Evolutionary conservation across 2,888 invertebrate species (phyloP).

Genomic region (Azorinus chamasolen): DNA sequence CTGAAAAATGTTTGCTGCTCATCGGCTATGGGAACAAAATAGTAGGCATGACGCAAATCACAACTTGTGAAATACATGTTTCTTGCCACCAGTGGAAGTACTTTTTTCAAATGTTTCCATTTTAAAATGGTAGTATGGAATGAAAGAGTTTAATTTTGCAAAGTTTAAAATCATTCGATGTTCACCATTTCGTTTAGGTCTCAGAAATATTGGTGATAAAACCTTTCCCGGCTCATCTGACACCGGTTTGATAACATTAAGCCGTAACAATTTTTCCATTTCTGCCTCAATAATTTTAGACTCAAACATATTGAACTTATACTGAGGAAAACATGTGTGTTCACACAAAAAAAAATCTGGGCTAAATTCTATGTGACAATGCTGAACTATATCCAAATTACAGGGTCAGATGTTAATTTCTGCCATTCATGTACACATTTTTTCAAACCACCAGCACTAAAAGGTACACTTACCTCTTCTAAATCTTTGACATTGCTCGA

Average conservation of each 20-base stretch:
- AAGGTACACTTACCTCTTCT: too few relatives aligned
- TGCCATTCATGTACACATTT: too few relatives aligned
- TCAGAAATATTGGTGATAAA: constrained; percentile 42
- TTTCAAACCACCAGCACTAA: too few relatives aligned
- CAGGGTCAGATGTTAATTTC: too few relatives aligned
- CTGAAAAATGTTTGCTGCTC: constrained; percentile 24
- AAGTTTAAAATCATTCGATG: constrained; percentile 41
- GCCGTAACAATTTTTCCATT: constrained; percentile 23
- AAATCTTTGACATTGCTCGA: too few relatives aligned
- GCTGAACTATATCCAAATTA: too few relatives aligned
- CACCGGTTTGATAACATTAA: constrained; percentile 16
- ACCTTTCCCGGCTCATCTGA: constrained; percentile 17
- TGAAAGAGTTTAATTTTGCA: constrained; percentile 21
- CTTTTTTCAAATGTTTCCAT: constrained; percentile 34
- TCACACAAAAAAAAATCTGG: too few relatives aligned
- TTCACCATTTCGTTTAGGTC: constrained; percentile 28
- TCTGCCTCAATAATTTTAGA: constrained; percentile 15
- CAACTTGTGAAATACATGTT: constrained; percentile 11
- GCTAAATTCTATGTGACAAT: too few relatives aligned
- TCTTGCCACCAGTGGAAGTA: constrained; percentile 9
- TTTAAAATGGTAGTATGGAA: constrained; percentile 41
- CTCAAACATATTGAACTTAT: constrained; percentile 12
- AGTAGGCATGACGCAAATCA: constrained; percentile 27
- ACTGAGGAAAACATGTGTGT: too few relatives aligned
- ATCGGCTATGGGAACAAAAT: constrained; percentile 10